Base-by-base conservation (phyloP, 2,888 invertebrate genomes). In the Gisinianus flammeolus region DNA sequence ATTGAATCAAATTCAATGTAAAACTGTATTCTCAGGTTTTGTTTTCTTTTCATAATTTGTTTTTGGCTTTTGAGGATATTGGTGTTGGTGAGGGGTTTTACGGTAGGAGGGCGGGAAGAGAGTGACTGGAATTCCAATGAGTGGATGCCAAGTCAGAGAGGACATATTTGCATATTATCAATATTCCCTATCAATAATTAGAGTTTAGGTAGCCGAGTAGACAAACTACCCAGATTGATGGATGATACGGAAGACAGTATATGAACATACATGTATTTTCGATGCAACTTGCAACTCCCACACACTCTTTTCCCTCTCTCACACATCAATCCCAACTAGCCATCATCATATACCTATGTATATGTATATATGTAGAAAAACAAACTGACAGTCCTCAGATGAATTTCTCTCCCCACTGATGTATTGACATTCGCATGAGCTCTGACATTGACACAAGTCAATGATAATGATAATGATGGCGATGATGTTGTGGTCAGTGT, bases 141-240 rank as follows among this genome's bases (percentile, higher is more conserved):
- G n/a, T n/a, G n/a, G n/a, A 4, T 44, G 12, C 44, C 44, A 4
- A 44, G 8, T 4, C 19, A 2, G 3, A 6, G 44, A 16, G 19
- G 44, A 44, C 12, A 1, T 0, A 72, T 72, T 76, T 76, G 28
- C 66, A 76, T 76, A 68, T 76, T 76, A 76, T 76, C 68, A 58
- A 35, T 4, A 4, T 22, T 33, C n/a, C 8, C 33, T 12, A 76
- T 76, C 76, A 68, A 56, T 76, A 76, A 76, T 76, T 76, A 76
- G 67, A 67, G 58, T 75, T 54, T 26, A 68, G 28, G 76, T 68
- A 76, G 76, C 54, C 56, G n/a, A 76, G 33, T 64, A 31, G 67
- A 67, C 67, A 67, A 33, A 67, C 33, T 26, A 30, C 33, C 31
- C 22, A 73, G 73, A 73, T 73, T 73, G 73, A 73, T 73, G 56